A percentile compares a stretch with the other conserved stretches of the same genome.
phyloP scores from a whole-genome alignment of 2,113 vertebrate species.

The Peucedramus taeniatus region DNA sequence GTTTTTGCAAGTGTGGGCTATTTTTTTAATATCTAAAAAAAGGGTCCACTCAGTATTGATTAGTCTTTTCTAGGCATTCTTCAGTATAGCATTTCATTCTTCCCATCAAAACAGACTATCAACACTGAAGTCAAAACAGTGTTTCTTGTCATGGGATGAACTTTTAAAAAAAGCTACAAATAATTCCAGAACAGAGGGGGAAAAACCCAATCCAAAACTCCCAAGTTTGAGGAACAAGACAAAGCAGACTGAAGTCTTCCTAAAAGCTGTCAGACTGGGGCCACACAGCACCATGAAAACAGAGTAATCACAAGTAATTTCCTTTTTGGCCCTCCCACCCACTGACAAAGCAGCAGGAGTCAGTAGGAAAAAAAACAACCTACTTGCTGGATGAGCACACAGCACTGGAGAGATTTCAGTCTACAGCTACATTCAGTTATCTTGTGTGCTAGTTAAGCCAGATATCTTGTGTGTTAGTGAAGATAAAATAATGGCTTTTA shows the following conservation, averaged over 20 bases:
- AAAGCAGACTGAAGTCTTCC: constrained; percentile 34
- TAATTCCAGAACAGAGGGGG: background rate
- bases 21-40: background rate
- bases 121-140: constrained; percentile 5
- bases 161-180: background rate
- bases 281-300: constrained; percentile 44
- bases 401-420: background rate
- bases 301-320: constrained; percentile 69
- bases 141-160: background rate
- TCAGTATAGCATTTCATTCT: background rate
- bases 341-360: constrained; percentile 60
- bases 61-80: constrained; percentile 34
- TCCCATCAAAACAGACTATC: background rate
- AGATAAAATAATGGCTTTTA: background rate
- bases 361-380: background rate
- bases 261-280: background rate
- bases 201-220: background rate
- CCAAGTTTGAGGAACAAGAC: background rate
- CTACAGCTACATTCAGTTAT: background rate
- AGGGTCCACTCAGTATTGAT: background rate
- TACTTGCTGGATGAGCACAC: constrained; percentile 28
- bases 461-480: constrained; percentile 2
- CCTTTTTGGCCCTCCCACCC: constrained; percentile 65
- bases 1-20: background rate
- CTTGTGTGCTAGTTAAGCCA: background rate